Evolutionary conservation across 2,888 invertebrate species (phyloP).

Genomic region (Trichacis sp.): DNA sequence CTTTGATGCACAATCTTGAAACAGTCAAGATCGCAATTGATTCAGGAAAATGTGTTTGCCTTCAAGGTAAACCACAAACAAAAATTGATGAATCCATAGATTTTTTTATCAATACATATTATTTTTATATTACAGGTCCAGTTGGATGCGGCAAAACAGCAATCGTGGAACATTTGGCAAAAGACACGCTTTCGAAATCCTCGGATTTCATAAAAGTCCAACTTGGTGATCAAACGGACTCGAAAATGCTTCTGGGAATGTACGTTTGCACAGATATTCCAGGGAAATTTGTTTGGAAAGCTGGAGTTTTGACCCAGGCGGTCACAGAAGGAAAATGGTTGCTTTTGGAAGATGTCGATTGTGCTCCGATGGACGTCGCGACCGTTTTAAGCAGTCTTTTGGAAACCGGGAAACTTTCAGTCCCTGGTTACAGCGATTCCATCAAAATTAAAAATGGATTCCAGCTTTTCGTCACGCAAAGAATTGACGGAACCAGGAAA

Average conservation of each 20-base stretch:
- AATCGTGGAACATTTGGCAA: slow-evolving; percentile 87
- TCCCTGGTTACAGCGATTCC: slow-evolving; percentile 90
- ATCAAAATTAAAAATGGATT: slow-evolving; percentile 87
- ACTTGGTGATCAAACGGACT: slow-evolving; percentile 96
- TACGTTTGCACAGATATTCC: slow-evolving; percentile 96
- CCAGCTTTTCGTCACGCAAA: slow-evolving; percentile 92
- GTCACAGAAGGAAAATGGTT: slow-evolving; percentile 91
- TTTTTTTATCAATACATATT: no score
- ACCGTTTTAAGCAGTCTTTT: slow-evolving; percentile 87
- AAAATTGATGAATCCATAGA: no score
- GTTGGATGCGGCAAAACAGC: slow-evolving; percentile 97
- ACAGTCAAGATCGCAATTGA: slow-evolving; percentile 85
- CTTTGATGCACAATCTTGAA: slow-evolving; percentile 80
- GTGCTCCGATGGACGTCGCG: slow-evolving; percentile 92
- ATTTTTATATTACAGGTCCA: slow-evolving; percentile 66
- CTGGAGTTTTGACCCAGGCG: slow-evolving; percentile 92
- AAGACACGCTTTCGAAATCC: slow-evolving; percentile 76
- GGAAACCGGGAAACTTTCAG: slow-evolving; percentile 83
- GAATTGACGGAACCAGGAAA: slow-evolving; percentile 51
- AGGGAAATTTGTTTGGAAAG: slow-evolving; percentile 97
- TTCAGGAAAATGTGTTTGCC: slow-evolving; percentile 74
- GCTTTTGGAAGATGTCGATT: slow-evolving; percentile 94
- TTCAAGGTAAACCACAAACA: slow-evolving; percentile 71
- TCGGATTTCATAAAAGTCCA: slow-evolving; percentile 85
- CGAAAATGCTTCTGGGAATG: slow-evolving; percentile 92